Evolutionary conservation across 2,888 invertebrate genomes (phyloP), one percentile per base, ranked within the genome.

Genomic region (Sarcophaga carnaria): DNA sequence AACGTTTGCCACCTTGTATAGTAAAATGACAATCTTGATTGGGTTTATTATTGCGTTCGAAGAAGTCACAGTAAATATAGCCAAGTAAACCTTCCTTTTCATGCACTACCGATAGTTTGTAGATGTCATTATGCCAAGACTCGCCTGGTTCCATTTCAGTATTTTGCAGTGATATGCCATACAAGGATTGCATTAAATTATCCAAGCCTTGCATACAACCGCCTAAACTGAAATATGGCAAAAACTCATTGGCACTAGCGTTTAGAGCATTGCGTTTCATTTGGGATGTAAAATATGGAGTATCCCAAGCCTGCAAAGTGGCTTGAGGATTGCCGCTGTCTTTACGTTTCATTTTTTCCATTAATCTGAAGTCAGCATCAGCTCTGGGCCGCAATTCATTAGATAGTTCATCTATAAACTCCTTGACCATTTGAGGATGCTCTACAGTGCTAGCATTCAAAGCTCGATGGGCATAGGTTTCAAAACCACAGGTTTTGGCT

Each of bases 1-100:
- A 93, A 83, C 95, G 93, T 92, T 97, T 96, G 8, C 99, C 99
- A 12, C 99, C 99, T 91, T 97, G 96, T 89, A 99, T 99, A 0
- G 99, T 99, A 94, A 99, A 99, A 93, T 99, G 99, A 91, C 99
- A 99, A 93, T 99, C 99, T 94, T 99, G 99, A 93, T 97, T 96
- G 6, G 98, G 97, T 94, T 99, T 99, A n/a, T 97, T 97, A 37
- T 95, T 94, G 77, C 99, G 94, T 93, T 98, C 97, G 92, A 97
- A 99, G 91, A 99, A 96, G 94, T 99, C 99, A 93, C 99, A 99
- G 94, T 99, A 99, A 90, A 99, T 98, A 91, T 97, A 96, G 0
- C 99, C 99, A 54, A 99, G 94, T 14, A 97, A 92, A 0, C 97
- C 97, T 91, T 98, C 97, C 0, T 93, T 94, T 90, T 97, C 96